Percentiles rank a stretch among this genome's conserved stretches.
Evolutionary conservation across 2,888 invertebrate genomes (phyloP).

Genomic region (Cephus nigrinus): DNA sequence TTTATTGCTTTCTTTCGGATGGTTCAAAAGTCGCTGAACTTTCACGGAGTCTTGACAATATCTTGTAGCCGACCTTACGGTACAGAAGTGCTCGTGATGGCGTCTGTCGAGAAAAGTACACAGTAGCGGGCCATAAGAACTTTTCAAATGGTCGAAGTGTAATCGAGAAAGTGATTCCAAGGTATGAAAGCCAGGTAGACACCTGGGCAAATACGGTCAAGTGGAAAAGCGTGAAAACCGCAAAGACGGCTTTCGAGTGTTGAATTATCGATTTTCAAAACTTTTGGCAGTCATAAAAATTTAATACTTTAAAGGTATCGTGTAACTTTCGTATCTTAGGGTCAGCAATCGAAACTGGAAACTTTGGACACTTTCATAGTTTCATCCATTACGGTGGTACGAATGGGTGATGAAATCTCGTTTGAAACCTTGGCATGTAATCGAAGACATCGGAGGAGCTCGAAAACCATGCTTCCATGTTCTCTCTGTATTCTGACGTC

Average conservation of each 20-base stretch:
- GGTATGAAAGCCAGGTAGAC: not conserved
- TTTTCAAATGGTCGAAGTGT: too few relatives aligned
- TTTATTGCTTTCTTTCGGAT: not conserved
- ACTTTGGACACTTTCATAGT: not conserved
- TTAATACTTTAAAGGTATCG: not conserved
- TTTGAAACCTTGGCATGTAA: too few relatives aligned
- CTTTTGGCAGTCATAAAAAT: not conserved
- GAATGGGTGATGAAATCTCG: too few relatives aligned
- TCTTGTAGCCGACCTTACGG: too few relatives aligned
- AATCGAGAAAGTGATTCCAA: too few relatives aligned
- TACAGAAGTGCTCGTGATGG: too few relatives aligned
- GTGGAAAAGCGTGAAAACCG: not conserved
- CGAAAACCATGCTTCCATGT: not conserved
- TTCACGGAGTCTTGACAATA: not conserved
- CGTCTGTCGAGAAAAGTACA: too few relatives aligned
- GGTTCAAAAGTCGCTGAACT: not conserved
- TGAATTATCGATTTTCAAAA: not conserved
- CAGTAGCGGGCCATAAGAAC: too few relatives aligned
- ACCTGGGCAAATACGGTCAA: not conserved
- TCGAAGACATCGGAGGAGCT: too few relatives aligned
- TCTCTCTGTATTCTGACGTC: not conserved
- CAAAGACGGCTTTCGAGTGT: not conserved
- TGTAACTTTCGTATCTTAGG: too few relatives aligned
- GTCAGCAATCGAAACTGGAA: too few relatives aligned
- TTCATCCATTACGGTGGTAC: too few relatives aligned